Percentiles rank a stretch among this genome's conserved stretches.
phyloP scores from a whole-genome alignment of 2,113 vertebrate genomes.

The Chiloscyllium plagiosum region DNA sequence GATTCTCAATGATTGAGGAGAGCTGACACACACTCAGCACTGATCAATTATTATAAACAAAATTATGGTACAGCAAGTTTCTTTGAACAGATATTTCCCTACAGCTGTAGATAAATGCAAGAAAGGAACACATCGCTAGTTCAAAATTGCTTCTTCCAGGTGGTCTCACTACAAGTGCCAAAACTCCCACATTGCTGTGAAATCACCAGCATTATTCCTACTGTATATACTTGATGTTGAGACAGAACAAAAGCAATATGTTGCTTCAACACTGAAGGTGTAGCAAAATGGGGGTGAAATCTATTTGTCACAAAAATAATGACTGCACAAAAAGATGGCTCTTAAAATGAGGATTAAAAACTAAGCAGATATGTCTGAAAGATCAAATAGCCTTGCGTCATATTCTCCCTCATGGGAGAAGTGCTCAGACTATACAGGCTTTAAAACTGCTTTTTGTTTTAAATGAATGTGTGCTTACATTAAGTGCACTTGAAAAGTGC shows the following conservation, averaged over 20 bases:
- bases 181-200: background rate
- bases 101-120: background rate
- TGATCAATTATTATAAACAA: conserved; percentile 25
- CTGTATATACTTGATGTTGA: background rate
- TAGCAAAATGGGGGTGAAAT: background rate
- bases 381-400: conserved; percentile 9
- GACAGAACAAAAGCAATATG: background rate
- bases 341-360: conserved; percentile 7
- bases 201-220: background rate
- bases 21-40: conserved; percentile 14
- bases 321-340: background rate
- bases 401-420: conserved; percentile 1
- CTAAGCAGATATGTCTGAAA: conserved; percentile 3
- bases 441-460: background rate
- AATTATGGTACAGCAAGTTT: background rate
- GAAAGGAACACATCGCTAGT: background rate
- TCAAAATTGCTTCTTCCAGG: conserved; percentile 14
- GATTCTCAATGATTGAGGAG: conserved; percentile 8
- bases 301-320: conserved; percentile 3
- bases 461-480: conserved; percentile 22
- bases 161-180: background rate
- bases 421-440: background rate
- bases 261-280: background rate
- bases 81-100: background rate
- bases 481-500: conserved; percentile 14